These are phyloP conservation scores for Pterostichus madidus DNA, from an alignment of 2,888 invertebrate genomes.

Conservation along the genomic window DNA sequence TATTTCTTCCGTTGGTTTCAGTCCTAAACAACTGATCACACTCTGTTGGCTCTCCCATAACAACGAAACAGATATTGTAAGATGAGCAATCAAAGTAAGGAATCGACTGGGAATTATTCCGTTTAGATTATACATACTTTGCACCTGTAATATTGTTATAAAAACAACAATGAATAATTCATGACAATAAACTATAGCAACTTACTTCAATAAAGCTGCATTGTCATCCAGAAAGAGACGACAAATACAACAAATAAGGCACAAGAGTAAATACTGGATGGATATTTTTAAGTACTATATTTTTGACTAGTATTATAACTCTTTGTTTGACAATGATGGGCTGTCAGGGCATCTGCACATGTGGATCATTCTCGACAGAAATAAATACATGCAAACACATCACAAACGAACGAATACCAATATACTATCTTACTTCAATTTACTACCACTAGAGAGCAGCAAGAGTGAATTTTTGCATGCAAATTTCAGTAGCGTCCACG, in stretches of 20 bases:
- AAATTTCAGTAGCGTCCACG: no score
- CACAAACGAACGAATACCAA: no score
- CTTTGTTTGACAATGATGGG: no score
- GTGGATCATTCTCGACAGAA: no score
- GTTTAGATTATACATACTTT: conserved; percentile 73
- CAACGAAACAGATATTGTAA: conserved; percentile 83
- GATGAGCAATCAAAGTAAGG: conserved; percentile 84
- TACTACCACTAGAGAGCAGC: no score
- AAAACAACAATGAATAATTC: background rate
- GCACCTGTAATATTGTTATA: background rate
- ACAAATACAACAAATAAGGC: conserved; percentile 16
- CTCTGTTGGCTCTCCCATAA: conserved; percentile 83
- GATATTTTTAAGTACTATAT: background rate
- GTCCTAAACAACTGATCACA: conserved; percentile 79
- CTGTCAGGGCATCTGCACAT: no score
- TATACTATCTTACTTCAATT: no score
- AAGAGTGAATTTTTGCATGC: no score
- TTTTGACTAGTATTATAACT: background rate
- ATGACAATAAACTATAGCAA: background rate
- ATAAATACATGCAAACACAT: no score
- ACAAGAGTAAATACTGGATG: background rate
- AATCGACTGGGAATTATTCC: conserved; percentile 85
- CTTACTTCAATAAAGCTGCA: conserved; percentile 15
- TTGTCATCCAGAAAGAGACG: conserved; percentile 21
- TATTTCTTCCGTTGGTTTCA: conserved; percentile 77